Base-by-base conservation (phyloP, 2,888 invertebrate species). In the Belgica antarctica region DNA sequence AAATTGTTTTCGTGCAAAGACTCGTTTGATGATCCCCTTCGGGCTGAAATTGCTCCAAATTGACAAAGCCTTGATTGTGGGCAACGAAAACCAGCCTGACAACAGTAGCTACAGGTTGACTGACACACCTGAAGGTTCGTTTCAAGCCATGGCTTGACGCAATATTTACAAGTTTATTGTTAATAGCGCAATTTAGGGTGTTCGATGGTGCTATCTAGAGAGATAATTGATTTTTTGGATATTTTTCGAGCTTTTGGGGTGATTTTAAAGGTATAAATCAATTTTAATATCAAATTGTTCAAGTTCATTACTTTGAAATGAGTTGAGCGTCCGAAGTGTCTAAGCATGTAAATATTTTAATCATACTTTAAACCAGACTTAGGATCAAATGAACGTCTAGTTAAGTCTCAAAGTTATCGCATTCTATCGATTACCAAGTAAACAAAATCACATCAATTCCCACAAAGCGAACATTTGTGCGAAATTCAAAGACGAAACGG, bases 51-150 rank as follows among this genome's bases (percentile, higher is more conserved):
- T 41, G 41, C 2, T 12, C 12, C 41, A 41, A 41, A 41, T 41
- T 41, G 41, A 41, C 15, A 15, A 12, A 10, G 15, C 41, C 41
- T 15, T n/a, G n/a, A n/a, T n/a, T 31, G 17, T 4, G 52, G 52
- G 17, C 17, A 17, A 19, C 4, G 41, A 12, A 41, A 41, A n/a
- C n/a, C n/a, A n/a, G n/a, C n/a, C n/a, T n/a, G n/a, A n/a, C 10
- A 41, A 4, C 15, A 10, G 41, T 41, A 52, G 52, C 52, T n/a
- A 52, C 10, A 22, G n/a, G 59, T 59, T 59, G 24, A 59, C 12
- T 59, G 59, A 59, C 59, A 59, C 27, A 17, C 3, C n/a, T 59
- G 59, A 59, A 59, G 59, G 59, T 59, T 59, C 41, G 52, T 1
- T 22, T 52, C 52, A 10, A 3, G 22, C 1, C 17, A n/a, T n/a